Evolutionary conservation across 30 jellyfish, hydroid and myxozoan species (phyloP), one percentile per base, ranked within the genome.

Genomic region (Cassiopea xamachana): DNA sequence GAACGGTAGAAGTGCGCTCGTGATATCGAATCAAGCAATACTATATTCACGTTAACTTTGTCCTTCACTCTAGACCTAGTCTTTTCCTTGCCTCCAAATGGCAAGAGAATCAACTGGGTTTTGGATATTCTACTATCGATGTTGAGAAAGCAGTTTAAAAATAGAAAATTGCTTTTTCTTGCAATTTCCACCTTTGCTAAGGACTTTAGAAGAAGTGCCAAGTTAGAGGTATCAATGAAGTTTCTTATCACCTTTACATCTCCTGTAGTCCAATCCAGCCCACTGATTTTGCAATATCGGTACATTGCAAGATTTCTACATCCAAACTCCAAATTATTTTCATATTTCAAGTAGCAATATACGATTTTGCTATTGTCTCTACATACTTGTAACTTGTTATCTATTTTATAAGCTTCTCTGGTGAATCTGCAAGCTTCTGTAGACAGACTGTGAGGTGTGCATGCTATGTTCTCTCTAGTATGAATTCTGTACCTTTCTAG

Each of bases 1-100:
- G 98, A 92, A 18, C 98, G 92, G 76, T 92, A 79, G 75, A 96
- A 92, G 81, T 96, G 98, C 13, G 97, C 95, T 46, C 98, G 71
- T 14, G 99, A 89, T 5, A 96, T 68, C 60, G 99, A 96, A 79
- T 96, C 99, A 7, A 96, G 75, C 18, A 96, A 62, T 7, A 94
- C 79, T 3, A 94, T 59, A 69, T 94, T 94, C 7, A 94, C 81
- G 47, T 94, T 91, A 8, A 81, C 77, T 55, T 58, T 81, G 16
- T 18, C 8, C 2, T 62, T 12, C 18, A 27, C n/a, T 77, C 60
- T n/a, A 14, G 82, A 46, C 2, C 1, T 13, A 7, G n/a, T 1
- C 39, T 45, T 73, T 17, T 46, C 60, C 70, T 3, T n/a, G 2
- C 5, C 16, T 1, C n/a, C 55, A 50, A 80, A 15, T 18, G 96